Evolutionary conservation across 2,888 invertebrate genomes (phyloP), one percentile per base, ranked within the genome.

Genomic region (Idaea aversata): DNA sequence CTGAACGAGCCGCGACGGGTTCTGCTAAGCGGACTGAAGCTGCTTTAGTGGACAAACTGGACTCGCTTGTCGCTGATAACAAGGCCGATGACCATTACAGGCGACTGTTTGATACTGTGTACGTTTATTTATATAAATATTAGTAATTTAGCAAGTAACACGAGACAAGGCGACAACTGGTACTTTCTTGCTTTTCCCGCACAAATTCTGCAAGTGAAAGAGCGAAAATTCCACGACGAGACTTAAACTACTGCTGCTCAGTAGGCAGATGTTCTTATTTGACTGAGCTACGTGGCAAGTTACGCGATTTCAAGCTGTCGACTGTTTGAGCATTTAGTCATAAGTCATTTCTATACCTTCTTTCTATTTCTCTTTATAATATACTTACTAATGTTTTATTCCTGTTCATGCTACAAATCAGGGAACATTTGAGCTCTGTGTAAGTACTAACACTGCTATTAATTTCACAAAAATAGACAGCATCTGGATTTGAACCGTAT

Each of bases 41-140:
- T 25, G 98, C 98, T 75, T 90, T 99, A 5, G 98, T 99, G 63
- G 98, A 99, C 82, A 98, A 98, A 83, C 90, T 98, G 75, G 99
- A 99, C 90, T 96, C 97, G 71, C 91, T 98, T 35, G 97, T 99
- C 61, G 98, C 98, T 67, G 97, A 98, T 80, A 98, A 98, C 85
- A 98, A 98, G 82, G 98, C 98, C 0, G 98, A 99, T 77, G 97
- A 97, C 81, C 97, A 98, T 81, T 99, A 98, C 83, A 94, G 97
- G 68, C 95, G 97, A 70, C 94, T 99, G n/a, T 99, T 99, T 85
- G 97, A 98, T 81, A 97, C 98, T 64, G 98, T 98, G 98, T 98
- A 93, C 97, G 98, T 96, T 57, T 34, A 13, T 10, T 25, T n/a
- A 6, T 57, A 57, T 64, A n/a, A n/a, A n/a, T n/a, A n/a, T n/a